Evolutionary conservation across 2,113 vertebrate genomes (phyloP).

Genomic region (Spheniscus mendiculus): DNA sequence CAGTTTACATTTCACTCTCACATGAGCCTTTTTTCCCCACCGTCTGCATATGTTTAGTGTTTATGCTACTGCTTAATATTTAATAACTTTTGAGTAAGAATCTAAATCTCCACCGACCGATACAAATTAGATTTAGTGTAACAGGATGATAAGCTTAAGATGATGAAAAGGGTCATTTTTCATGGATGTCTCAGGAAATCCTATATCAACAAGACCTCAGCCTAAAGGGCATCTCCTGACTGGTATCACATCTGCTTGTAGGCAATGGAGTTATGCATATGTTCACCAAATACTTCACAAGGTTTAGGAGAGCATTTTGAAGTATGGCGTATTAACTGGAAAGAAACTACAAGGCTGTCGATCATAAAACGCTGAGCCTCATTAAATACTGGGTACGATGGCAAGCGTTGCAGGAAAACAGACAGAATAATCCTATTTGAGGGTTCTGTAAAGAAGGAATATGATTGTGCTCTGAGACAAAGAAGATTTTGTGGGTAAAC

Average conservation of each 20-base stretch:
- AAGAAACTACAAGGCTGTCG: neutral
- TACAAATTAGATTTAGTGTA: neutral
- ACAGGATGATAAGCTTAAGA: neutral
- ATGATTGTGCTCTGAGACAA: neutral
- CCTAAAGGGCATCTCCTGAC: neutral
- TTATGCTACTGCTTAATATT: neutral
- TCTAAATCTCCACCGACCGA: neutral
- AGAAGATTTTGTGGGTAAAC: constrained; percentile 14
- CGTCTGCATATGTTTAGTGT: neutral
- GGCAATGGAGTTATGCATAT: neutral
- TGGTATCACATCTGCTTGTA: neutral
- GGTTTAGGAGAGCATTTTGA: neutral
- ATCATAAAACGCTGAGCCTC: neutral
- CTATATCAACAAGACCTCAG: neutral
- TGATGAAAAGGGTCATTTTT: neutral
- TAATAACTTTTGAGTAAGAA: neutral
- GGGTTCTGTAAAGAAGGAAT: neutral
- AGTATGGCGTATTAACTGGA: neutral
- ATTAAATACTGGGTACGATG: neutral
- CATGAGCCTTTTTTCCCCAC: neutral
- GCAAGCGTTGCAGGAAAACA: neutral
- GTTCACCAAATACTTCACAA: neutral
- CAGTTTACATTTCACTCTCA: neutral
- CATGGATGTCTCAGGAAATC: neutral
- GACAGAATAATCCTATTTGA: constrained; percentile 2